Conservation (phyloP, 2,113 vertebrate genomes). For the Antennarius striatus region DNA sequence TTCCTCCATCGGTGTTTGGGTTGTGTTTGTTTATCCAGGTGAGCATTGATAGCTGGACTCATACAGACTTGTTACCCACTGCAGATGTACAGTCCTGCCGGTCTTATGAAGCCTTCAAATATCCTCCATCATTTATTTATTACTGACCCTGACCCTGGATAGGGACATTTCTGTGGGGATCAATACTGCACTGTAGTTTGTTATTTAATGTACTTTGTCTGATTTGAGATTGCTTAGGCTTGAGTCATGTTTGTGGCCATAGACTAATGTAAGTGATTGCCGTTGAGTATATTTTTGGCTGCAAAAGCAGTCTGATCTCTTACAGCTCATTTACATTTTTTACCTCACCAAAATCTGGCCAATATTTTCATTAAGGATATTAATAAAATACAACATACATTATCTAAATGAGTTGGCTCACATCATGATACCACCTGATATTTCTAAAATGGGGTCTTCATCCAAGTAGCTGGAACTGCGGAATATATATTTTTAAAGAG, state of each 20-base stretch:
- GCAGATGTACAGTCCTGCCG: conserved; percentile 13
- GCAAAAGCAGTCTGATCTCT: not conserved
- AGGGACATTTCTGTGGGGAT: conserved; percentile 33
- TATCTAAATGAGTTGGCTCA: too few species aligned
- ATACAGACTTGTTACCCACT: not conserved
- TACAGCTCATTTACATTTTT: conserved; percentile 18
- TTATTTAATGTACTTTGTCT: conserved; percentile 29
- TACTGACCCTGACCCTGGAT: conserved; percentile 39
- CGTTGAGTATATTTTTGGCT: conserved; percentile 26
- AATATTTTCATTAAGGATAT: not conserved
- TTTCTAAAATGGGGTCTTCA: not conserved
- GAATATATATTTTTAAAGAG: conserved; percentile 36
- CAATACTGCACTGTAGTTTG: conserved; percentile 27
- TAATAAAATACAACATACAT: not conserved
- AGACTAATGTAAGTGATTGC: conserved; percentile 38
- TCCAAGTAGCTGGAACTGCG: not conserved
- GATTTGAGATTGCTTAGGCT: conserved; percentile 15
- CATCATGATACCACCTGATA: not conserved
- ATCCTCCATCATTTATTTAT: conserved; percentile 24
- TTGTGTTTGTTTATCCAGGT: conserved; percentile 22
- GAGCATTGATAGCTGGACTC: not conserved
- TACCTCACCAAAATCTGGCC: not conserved
- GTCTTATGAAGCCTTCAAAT: conserved; percentile 29
- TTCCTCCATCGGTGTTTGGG: not conserved
- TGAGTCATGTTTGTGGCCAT: conserved; percentile 31